Base-by-base conservation (phyloP, 2,797 vertebrate species). In the Acanthis flammea region DNA sequence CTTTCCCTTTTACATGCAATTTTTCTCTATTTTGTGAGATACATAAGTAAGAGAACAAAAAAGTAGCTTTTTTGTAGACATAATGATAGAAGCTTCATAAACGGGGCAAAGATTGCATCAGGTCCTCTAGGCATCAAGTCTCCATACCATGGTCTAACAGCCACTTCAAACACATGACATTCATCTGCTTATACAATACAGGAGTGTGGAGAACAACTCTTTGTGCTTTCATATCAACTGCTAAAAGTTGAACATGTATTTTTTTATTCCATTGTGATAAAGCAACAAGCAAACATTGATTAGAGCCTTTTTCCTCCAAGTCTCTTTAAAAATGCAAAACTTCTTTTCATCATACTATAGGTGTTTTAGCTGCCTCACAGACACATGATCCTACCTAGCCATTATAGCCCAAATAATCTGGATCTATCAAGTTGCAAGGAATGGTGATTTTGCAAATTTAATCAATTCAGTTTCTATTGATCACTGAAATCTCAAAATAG, bases 221-320 rank as follows among this genome's bases (percentile, higher is more conserved):
- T 44, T 17, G 14, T 41, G 31, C 55, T 79, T 85, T 50, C 23
- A 1, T 44, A 33, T 27, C 51, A 67, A 4, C 37, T 67, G 3
- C 33, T 55, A 44, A 67, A 76, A 63, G 19, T 35, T n/a, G 7
- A 54, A 39, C 19, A 6, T 0, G 0, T 27, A 19, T 7, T 33
- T 70, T 81, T 73, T 67, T 41, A 28, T 88, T 71, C 37, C 14
- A 2, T 48, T 41, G 16, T 9, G 25, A 41, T 55, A 89, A 62
- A 90, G 37, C 28, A 83, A 51, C 17, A 50, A 45, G 17, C 17
- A 80, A 50, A 48, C 31, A 23, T 12, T 19, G n/a, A 33, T 51
- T 47, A 37, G n/a, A 57, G 27, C 12, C 4, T 68, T 80, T 63
- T 55, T 1, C 6, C 17, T 10, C 7, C 28, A 27, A 6, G 12